Evolutionary conservation across 2,797 vertebrate genomes (phyloP).

Genomic region (Sebastes minor): DNA sequence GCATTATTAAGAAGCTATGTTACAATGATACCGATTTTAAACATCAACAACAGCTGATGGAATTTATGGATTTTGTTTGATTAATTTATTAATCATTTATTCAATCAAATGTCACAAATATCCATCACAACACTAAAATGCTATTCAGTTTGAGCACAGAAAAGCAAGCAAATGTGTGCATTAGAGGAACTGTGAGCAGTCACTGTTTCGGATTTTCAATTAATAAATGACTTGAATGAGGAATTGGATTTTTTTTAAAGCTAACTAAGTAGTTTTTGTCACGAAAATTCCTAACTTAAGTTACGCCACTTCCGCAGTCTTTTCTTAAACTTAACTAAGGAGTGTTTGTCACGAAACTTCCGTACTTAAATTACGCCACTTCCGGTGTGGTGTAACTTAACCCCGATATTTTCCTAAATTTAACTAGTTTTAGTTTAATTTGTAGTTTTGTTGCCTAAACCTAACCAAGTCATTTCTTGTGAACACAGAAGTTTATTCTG

Average conservation of each 20-base stretch:
- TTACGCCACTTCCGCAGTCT: too few relatives aligned
- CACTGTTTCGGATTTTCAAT: not conserved
- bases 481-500: too few relatives aligned
- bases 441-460: too few relatives aligned
- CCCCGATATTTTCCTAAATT: too few relatives aligned
- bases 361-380: too few relatives aligned
- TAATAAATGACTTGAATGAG: not conserved
- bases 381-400: too few relatives aligned
- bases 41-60: not conserved
- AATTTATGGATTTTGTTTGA: not conserved
- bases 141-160: not conserved
- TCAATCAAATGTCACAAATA: not conserved
- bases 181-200: not conserved
- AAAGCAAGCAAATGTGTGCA: not conserved
- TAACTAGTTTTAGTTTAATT: too few relatives aligned
- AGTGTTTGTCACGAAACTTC: too few relatives aligned
- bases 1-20: not conserved
- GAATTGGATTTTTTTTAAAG: not conserved
- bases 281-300: too few relatives aligned
- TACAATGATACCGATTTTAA: not conserved
- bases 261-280: too few relatives aligned
- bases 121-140: not conserved
- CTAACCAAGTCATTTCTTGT: too few relatives aligned
- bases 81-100: not conserved
- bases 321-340: too few relatives aligned